Conservation (phyloP, 2,888 invertebrate genomes). For the Ophraella communa region DNA sequence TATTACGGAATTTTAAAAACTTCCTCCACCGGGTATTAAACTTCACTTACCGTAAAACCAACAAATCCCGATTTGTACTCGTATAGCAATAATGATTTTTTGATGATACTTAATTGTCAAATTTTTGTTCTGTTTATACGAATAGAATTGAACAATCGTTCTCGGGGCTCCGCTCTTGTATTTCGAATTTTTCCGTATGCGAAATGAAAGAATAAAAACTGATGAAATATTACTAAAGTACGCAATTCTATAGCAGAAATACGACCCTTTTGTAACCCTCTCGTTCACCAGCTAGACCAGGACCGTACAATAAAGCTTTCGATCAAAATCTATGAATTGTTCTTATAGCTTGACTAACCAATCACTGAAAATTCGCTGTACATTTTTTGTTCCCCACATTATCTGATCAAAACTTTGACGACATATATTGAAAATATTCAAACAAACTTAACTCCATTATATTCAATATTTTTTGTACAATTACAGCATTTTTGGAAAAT, state of each 20-base stretch:
- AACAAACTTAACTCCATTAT: too few species aligned
- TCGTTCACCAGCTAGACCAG: not conserved
- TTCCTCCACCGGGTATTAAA: not conserved
- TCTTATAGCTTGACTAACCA: too few species aligned
- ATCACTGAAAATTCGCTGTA: too few species aligned
- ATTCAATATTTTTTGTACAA: too few species aligned
- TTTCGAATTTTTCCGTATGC: conserved; percentile 1
- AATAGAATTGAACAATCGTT: not conserved
- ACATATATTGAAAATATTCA: too few species aligned
- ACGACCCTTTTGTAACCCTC: not conserved
- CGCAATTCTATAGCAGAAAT: conserved; percentile 9
- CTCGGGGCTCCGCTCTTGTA: not conserved
- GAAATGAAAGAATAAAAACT: conserved; percentile 11
- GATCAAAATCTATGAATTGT: not conserved
- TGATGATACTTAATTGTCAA: not conserved
- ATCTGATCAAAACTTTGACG: too few species aligned
- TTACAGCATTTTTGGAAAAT: too few species aligned
- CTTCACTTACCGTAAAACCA: not conserved
- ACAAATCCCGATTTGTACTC: not conserved
- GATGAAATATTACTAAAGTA: conserved; percentile 19
- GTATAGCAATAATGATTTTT: not conserved
- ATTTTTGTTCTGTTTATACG: not conserved
- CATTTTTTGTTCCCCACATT: too few species aligned
- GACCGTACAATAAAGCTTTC: not conserved
- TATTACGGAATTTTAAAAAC: too few species aligned